Conservation (phyloP, 2,113 vertebrate genomes). For the Clarias batrachus region DNA sequence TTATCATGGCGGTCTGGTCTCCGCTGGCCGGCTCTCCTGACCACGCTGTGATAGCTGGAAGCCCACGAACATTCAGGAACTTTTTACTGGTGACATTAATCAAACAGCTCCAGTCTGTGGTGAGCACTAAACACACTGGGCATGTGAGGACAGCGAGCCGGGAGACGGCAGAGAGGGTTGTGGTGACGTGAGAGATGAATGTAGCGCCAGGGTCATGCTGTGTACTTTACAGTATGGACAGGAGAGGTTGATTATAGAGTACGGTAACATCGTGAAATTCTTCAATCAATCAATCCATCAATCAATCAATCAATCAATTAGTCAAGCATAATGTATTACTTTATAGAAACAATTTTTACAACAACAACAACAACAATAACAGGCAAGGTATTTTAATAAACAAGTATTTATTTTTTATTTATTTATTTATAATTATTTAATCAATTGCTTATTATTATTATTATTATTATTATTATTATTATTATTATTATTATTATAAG, state of each 20-base stretch:
- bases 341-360: no score
- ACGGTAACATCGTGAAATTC: no score
- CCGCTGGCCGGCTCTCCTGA: constrained; percentile 16
- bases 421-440: no score
- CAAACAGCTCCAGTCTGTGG: constrained; percentile 14
- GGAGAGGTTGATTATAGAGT: background rate
- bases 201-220: background rate
- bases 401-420: no score
- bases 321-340: background rate
- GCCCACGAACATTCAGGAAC: constrained; percentile 18
- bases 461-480: no score
- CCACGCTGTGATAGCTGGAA: constrained; percentile 11
- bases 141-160: constrained; percentile 13
- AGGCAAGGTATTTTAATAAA: background rate
- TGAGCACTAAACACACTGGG: constrained; percentile 11
- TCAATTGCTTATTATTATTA: no score
- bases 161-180: background rate
- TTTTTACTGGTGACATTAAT: constrained; percentile 31
- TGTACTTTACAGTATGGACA: background rate
- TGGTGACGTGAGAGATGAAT: background rate
- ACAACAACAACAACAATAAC: background rate
- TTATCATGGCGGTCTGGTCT: constrained; percentile 22
- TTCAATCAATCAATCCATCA: background rate
- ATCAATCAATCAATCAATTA: background rate
- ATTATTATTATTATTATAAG: no score